A percentile compares a stretch with the other conserved stretches of the same genome.
Evolutionary conservation across 2,797 vertebrate species (phyloP).

Genomic region (Psittacula echo): DNA sequence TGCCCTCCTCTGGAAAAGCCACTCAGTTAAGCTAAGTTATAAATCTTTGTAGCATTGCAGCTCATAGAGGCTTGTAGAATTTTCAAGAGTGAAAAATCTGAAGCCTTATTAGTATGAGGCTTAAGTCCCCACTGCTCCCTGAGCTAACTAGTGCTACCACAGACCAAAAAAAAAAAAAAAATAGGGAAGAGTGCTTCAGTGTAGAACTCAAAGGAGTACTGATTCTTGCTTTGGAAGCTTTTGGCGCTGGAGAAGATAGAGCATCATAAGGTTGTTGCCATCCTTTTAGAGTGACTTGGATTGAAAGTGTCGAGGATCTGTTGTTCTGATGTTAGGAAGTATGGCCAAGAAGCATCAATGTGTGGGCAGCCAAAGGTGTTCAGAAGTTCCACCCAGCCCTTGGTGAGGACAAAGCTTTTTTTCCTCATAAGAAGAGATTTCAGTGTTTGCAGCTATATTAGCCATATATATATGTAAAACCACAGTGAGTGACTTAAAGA

Average conservation of each 20-base stretch:
- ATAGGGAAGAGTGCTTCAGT: not conserved
- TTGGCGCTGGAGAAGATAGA: not conserved
- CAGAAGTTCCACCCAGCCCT: not conserved
- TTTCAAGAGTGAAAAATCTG: not conserved
- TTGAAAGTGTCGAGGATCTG: not conserved
- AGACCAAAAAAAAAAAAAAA: not conserved
- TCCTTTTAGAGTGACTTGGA: not conserved
- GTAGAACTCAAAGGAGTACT: not conserved
- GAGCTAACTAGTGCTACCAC: not conserved
- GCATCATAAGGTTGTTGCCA: not conserved
- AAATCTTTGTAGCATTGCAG: not conserved
- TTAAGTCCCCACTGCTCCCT: not conserved
- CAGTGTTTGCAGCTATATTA: not conserved
- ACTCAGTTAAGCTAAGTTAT: not conserved
- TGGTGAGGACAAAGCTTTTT: not conserved
- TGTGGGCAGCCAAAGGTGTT: not conserved
- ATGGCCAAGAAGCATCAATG: not conserved
- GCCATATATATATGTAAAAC: not conserved
- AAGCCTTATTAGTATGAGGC: not conserved
- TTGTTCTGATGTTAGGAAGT: not conserved
- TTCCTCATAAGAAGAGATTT: not conserved
- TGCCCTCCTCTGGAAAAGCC: not conserved
- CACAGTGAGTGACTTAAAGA: not conserved
- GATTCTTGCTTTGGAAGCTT: not conserved
- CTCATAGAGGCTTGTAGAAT: not conserved